Base-by-base conservation (phyloP, 1,140 invertebrate species). In the Drosophila lini region DNA sequence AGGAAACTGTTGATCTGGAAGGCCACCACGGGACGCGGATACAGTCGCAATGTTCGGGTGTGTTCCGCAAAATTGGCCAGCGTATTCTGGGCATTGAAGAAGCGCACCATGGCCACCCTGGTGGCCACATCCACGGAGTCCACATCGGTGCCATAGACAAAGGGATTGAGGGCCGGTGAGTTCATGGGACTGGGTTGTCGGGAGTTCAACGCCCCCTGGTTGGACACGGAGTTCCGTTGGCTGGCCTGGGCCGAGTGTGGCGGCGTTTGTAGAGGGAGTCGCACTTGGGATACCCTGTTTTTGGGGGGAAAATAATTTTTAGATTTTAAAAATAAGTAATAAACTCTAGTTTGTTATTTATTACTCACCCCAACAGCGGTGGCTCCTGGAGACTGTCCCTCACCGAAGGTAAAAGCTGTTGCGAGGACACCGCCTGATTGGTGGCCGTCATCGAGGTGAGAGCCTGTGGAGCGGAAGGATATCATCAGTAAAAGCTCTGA, bases 41-140 rank as follows among this genome's bases (percentile, higher is more conserved):
- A 99, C 0, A 99, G 93, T 8, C 99, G 94, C 22, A 99, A 93
- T 0, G 98, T 99, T 42, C 99, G 94, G 1, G 98, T 99, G 92
- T 99, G 99, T 90, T 99, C 99, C 48, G 96, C 97, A 91, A 99
- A 99, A 90, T 99, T 99, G 0, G 98, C 98, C 73, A 99, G 93
- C 1, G 99, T 94, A 90, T 99, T 99, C 90, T 98, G 96, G 0
- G 98, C 99, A 91, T 99, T 99, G 94, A 99, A 99, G 91, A 99
- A 99, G 11, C 98, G 95, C 3, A 98, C 98, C 98, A 99, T 99
- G 28, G 99, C 98, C 34, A 99, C 97, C 68, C 99, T 94, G 0
- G 98, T 99, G 4, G 99, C 98, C n/a, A 99, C 95, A 93, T 99
- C 99, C 1, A 99, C 98, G 0, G 98, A 98, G 93, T 99, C 98